Evolutionary conservation across 2,888 invertebrate genomes (phyloP), one percentile per base, ranked within the genome.

Genomic region (Polyploca ridens): DNA sequence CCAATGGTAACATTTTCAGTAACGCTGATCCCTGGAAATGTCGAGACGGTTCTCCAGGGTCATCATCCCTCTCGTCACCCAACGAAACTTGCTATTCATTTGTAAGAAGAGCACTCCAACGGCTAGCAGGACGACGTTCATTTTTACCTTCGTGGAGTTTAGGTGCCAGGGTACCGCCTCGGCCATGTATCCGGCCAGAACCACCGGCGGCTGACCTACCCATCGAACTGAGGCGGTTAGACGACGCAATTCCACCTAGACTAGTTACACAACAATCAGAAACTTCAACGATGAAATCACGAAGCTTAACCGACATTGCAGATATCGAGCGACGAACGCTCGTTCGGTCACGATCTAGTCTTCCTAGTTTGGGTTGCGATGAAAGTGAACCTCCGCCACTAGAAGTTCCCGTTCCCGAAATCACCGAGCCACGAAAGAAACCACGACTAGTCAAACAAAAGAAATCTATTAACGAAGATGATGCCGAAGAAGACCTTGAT

Each of bases 51-150:
- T 95, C 95, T 1, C 97, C 96, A 27, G 97, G 98, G 77, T 98
- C 97, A 69, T 98, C 98, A 33, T 98, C 98, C 70, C 95, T 98
- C 49, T 98, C 98, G 62, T 98, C 98, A 70, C 98, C 98, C 5
- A 98, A 98, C 84, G 98, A 98, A 91, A 98, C 98, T 5, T 98
- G 98, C 86, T 98, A 98, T 90, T 98, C 98, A 78, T 98, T 98
- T 86, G 98, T 98, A 6, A 95, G 98, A 61, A 95, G 98, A 79
- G 98, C 98, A 13, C 95, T 98, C 62, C 97, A 98, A 94, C 97
- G 97, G 91, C 90, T 98, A 62, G 98, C 98, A 5, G 97, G 97
- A 4, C 95, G 96, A 8, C 94, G 95, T 0, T 95, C 95, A 8
- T 98, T 98, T 83, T 93, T 98, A 14, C 97, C 97, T 62, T 97